These are phyloP conservation scores for Nomia melanderi DNA, from an alignment of 1,140 invertebrate genomes.

Conservation along the genomic window DNA sequence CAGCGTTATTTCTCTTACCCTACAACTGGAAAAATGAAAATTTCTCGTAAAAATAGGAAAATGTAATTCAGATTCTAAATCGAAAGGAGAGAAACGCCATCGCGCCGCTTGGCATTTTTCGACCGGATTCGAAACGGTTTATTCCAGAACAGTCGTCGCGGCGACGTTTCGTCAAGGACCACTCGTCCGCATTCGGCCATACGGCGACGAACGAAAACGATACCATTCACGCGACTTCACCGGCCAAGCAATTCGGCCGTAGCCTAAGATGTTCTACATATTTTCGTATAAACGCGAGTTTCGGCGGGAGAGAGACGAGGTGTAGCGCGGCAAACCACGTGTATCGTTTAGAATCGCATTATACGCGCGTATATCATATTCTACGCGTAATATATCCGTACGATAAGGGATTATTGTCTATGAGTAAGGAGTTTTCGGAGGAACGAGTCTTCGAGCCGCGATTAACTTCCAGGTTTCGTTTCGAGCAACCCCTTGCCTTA, in stretches of 20 bases:
- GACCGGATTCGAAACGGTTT: too few relatives aligned
- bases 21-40: too few relatives aligned
- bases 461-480: constrained; percentile 3
- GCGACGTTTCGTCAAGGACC: too few relatives aligned
- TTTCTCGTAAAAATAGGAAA: too few relatives aligned
- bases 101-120: too few relatives aligned
- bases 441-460: constrained; percentile 5
- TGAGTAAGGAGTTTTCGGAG: constrained; percentile 12
- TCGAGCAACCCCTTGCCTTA: too few relatives aligned
- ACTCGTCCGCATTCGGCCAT: constrained; percentile 23
- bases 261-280: constrained; percentile 58
- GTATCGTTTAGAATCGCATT: constrained; percentile 48
- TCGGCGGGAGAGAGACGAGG: background rate
- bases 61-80: too few relatives aligned
- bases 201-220: background rate
- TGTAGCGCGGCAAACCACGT: constrained; percentile 25
- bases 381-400: constrained; percentile 40
- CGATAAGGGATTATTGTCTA: constrained; percentile 17
- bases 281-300: constrained; percentile 66
- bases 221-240: constrained; percentile 25
- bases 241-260: constrained; percentile 55
- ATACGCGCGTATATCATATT: constrained; percentile 53
- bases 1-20: too few relatives aligned
- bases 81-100: too few relatives aligned
- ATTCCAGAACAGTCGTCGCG: too few relatives aligned